These are phyloP conservation scores for Chromoteleia sp. DNA, from an alignment of 2,888 invertebrate species.

Conservation along the genomic window DNA sequence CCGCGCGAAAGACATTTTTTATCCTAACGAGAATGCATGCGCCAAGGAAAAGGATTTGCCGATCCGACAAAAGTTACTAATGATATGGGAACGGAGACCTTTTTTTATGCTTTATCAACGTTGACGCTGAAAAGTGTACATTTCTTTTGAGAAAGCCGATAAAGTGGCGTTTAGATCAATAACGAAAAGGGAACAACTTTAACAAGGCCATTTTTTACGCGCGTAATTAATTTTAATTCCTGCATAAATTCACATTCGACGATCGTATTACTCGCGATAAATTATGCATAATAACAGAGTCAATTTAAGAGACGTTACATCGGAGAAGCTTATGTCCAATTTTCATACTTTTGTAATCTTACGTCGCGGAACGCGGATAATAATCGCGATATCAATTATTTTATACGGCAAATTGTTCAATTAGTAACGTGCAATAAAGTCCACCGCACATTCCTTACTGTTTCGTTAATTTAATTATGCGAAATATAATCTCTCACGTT, in stretches of 20 bases:
- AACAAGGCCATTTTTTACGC: not conserved
- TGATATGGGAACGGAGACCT: slow-evolving; percentile 32
- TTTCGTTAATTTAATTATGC: slow-evolving; percentile 29
- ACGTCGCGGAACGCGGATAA: not conserved
- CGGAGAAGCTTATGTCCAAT: not conserved
- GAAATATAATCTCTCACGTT: slow-evolving; percentile 31
- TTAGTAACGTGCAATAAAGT: slow-evolving; percentile 43
- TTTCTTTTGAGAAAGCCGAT: slow-evolving; percentile 25
- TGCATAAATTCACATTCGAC: not conserved
- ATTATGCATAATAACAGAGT: too few species aligned
- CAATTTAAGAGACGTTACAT: not conserved
- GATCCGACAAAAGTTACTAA: slow-evolving; percentile 63
- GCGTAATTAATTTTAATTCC: not conserved
- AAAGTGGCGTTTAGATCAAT: slow-evolving; percentile 7
- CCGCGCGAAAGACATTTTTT: slow-evolving; percentile 63
- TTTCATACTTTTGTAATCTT: too few species aligned
- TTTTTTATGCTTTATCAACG: slow-evolving; percentile 39
- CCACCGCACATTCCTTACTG: slow-evolving; percentile 8
- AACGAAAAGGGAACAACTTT: not conserved
- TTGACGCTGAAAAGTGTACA: slow-evolving; percentile 19
- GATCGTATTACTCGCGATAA: not conserved
- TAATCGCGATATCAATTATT: slow-evolving; percentile 22
- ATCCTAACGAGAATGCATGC: slow-evolving; percentile 63
- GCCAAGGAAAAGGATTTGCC: slow-evolving; percentile 57
- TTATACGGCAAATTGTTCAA: slow-evolving; percentile 18